Evolutionary conservation across 2,797 vertebrate genomes (phyloP), one percentile per base, ranked within the genome.

Genomic region (Brachymystax lenok): DNA sequence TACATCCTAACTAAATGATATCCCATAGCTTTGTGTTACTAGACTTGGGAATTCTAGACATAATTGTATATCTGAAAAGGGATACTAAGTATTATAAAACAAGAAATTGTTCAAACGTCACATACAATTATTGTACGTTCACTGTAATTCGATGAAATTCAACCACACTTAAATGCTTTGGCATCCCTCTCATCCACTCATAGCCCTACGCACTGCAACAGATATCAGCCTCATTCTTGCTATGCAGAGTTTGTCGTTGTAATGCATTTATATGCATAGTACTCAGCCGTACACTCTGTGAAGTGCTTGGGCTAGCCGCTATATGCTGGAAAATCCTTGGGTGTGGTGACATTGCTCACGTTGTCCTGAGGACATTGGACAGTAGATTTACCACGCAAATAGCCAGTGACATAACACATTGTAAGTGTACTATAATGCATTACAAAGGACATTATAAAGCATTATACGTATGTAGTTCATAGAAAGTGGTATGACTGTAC

Each of bases 271-370:
- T 67, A 5, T 17, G 28, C 1, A 33, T 67, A 33, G 64, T 17
- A 33, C 28, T 7, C 28, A 21, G 5, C 5, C 56, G 10, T 59
- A n/a, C 28, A 24, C 0, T 21, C 59, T 61, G 21, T 61, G 59
- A n/a, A 24, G 59, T 12, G 54, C 17, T 8, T 59, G 17, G 54
- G 5, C 16, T 59, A 6, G 19, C 54, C 17, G 4, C 54, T 66
- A 16, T 27, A 28, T 66, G 21, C 61, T 27, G 10, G 27, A 16
- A 30, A 16, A 66, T 14, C 75, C 14, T 74, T 80, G 87, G 87
- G 87, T 86, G 87, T 88, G 87, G 86, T 88, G 87, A 83, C 85
- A 66, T 72, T 30, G 28, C 28, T 67, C 64, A 67, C 28, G 6
- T 61, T 61, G n/a, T n/a, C 8, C 13, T 5, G 59, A 59, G 59